Evolutionary conservation across 2,113 vertebrate species (phyloP), one percentile per base, ranked within the genome.

Genomic region (Urocitellus parryii): DNA sequence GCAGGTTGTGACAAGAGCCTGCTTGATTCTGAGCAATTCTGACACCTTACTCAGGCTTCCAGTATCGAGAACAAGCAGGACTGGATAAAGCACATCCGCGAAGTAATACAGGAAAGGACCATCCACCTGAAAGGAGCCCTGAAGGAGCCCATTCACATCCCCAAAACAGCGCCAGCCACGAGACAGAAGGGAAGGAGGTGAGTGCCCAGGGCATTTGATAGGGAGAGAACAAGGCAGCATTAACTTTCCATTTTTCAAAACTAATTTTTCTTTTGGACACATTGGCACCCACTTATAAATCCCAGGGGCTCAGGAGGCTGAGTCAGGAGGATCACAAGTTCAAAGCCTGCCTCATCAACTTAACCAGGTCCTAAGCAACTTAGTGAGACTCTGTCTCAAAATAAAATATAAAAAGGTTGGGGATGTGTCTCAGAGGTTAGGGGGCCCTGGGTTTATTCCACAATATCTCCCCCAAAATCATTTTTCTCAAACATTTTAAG

Each of bases 21-120:
- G 68, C 96, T 77, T 39, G 34, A 0, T 58, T 90, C 80, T 96
- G 97, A 96, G 73, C 32, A 67, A 0, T 0, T 97, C 97, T 96
- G 45, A 34, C 20, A 0, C 81, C 73, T 37, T 91, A 78, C 83
- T 95, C 97, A 99, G 99, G 99, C 99, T 2, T 99, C 99, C 83
- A 99, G 99, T 98, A 99, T 99, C 81, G 99, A 99, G 97, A 99
- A 99, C 98, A 99, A 99, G 98, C 99, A 99, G 98, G 99, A 99
- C 98, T 99, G 99, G 99, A 99, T 99, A 97, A 99, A 99, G 96
- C 99, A 99, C 98, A 99, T 99, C 98, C 98, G 99, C 58, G 99
- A 99, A 96, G 99, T 99, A 81, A 99, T 99, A 92, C 99, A 99
- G 98, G 99, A 99, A 97, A 99, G 99, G 92, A 99, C 99, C 13